Percentiles rank a stretch among this genome's conserved stretches.
Conservation (phyloP, 2,888 invertebrate species). For the Drosophila suboccidentalis region DNA sequence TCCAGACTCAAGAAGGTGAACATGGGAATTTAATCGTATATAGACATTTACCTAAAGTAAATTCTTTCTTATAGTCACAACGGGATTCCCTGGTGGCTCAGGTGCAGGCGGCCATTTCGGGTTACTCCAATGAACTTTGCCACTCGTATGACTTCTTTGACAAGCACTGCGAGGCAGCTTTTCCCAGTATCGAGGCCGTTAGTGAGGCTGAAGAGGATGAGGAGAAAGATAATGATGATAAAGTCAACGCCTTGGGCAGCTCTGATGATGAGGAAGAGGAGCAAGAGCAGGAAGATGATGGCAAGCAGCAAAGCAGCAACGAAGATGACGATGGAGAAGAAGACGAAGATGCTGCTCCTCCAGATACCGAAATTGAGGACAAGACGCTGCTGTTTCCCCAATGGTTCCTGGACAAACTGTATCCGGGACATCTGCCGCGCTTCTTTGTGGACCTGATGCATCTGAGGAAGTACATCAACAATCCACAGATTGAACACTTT, state of each 20-base stretch:
- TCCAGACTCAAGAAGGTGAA: conserved; percentile 87
- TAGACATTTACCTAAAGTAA: background rate
- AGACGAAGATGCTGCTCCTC: conserved; percentile 13
- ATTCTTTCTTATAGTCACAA: conserved; percentile 73
- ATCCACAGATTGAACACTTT: conserved; percentile 91
- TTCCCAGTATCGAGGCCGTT: conserved; percentile 28
- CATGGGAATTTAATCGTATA: too few relatives aligned
- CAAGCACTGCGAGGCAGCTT: conserved; percentile 69
- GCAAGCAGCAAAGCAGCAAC: conserved; percentile 4
- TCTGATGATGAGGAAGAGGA: conserved; percentile 25
- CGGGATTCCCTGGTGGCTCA: conserved; percentile 87
- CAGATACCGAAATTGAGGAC: conserved; percentile 43
- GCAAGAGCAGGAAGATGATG: conserved; percentile 12
- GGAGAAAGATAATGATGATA: conserved; percentile 10
- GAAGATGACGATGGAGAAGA: conserved; percentile 1
- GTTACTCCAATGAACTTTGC: conserved; percentile 88
- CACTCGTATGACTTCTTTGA: conserved; percentile 88
- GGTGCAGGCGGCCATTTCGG: conserved; percentile 88
- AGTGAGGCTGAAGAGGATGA: conserved; percentile 50
- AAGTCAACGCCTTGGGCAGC: conserved; percentile 4
- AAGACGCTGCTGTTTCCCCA: conserved; percentile 85
- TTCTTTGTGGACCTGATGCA: conserved; percentile 90
- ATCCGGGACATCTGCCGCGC: conserved; percentile 88
- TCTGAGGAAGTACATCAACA: conserved; percentile 89
- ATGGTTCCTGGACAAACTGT: conserved; percentile 89